Percentiles rank a stretch among this genome's conserved stretches.
Evolutionary conservation across 2,797 vertebrate species (phyloP).

Genomic region (Allobates femoralis): DNA sequence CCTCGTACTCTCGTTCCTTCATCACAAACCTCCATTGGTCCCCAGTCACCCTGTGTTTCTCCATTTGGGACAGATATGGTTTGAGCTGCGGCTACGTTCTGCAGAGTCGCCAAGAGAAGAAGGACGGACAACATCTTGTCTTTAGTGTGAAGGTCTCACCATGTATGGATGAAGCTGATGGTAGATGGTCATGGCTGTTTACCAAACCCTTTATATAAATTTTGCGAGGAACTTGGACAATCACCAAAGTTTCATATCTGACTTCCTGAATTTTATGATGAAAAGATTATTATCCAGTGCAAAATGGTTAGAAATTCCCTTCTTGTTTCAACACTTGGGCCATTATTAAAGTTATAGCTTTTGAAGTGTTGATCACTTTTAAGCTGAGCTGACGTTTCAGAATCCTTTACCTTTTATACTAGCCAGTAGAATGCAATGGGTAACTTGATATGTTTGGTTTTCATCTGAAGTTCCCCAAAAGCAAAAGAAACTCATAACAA

Average conservation of each 20-base stretch:
- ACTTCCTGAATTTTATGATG: background rate
- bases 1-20: no score
- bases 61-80: no score
- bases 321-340: background rate
- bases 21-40: no score
- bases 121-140: background rate
- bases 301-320: background rate
- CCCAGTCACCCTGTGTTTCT: no score
- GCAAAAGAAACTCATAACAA: no score
- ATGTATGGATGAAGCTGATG: background rate
- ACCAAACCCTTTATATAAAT: background rate
- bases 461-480: no score
- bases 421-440: no score
- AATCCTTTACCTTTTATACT: no score
- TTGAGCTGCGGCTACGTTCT: background rate
- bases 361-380: no score
- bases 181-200: background rate
- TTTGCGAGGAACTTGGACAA: background rate
- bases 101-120: slow-evolving; percentile 2
- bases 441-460: no score
- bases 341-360: no score
- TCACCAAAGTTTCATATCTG: background rate
- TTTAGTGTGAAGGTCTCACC: background rate
- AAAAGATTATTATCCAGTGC: background rate
- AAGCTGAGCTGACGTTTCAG: no score